Evolutionary conservation across 2,888 invertebrate genomes (phyloP).

Genomic region (Eudemis profundana): DNA sequence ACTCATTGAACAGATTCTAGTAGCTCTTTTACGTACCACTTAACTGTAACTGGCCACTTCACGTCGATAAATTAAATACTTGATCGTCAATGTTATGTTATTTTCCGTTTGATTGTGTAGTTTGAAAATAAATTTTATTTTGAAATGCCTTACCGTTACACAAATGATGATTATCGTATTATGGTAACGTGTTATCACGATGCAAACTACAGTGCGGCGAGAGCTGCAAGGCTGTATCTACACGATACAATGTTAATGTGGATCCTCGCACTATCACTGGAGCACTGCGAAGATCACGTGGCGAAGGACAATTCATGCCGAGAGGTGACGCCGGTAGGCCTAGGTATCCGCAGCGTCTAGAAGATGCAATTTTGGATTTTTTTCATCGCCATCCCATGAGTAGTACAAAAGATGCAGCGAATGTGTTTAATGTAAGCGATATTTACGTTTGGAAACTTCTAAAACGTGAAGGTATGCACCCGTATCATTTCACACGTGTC

Average conservation of each 20-base stretch:
- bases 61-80: too few species aligned
- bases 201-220: slow-evolving; percentile 4
- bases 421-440: slow-evolving; percentile 1
- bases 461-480: slow-evolving; percentile 4
- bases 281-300: slow-evolving; percentile 5
- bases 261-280: slow-evolving; percentile 5
- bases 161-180: too few species aligned
- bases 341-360: slow-evolving; percentile 2
- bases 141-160: too few species aligned
- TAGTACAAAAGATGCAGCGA: slow-evolving; percentile 17
- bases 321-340: slow-evolving; percentile 6
- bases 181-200: slow-evolving; percentile 11
- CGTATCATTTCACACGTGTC: slow-evolving; percentile 2
- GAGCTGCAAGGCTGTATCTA: too few species aligned
- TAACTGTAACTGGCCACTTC: too few species aligned
- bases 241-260: slow-evolving; percentile 8
- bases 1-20: too few species aligned
- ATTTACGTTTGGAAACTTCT: slow-evolving; percentile 6
- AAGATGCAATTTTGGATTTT: slow-evolving; percentile 16
- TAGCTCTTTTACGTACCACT: too few species aligned
- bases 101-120: too few species aligned
- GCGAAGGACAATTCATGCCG: slow-evolving; percentile 4
- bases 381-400: slow-evolving; percentile 11
- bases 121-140: too few species aligned
- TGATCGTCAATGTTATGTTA: too few species aligned